These are phyloP conservation scores for Pseudorectes ferrugineus DNA, from an alignment of 2,113 vertebrate species.

Conservation along the genomic window DNA sequence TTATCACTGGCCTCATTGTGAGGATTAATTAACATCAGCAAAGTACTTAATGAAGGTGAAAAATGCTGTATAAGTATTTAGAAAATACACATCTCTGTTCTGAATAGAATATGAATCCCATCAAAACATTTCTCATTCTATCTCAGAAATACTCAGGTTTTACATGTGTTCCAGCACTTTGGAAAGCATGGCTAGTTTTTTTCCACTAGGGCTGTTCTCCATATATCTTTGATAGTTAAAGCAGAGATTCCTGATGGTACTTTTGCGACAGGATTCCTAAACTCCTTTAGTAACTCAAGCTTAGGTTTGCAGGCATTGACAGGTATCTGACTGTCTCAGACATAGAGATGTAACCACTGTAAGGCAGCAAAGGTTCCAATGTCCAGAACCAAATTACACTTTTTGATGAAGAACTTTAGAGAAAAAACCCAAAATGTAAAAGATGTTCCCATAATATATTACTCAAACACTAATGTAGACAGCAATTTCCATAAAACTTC, in stretches of 20 bases:
- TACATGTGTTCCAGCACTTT: neutral
- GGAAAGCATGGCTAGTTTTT: neutral
- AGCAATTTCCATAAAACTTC: neutral
- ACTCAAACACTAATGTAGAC: neutral
- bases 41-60: conserved; percentile 17
- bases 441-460: neutral
- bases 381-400: neutral
- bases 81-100: neutral
- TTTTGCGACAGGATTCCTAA: neutral
- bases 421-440: neutral
- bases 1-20: neutral
- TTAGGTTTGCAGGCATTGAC: neutral
- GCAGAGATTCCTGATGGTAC: neutral
- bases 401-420: neutral
- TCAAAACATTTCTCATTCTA: neutral
- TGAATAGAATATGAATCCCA: neutral
- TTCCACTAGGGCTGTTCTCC: neutral
- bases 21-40: conserved; percentile 1
- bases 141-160: neutral
- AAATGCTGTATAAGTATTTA: neutral
- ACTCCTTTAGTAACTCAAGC: neutral
- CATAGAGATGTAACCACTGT: neutral
- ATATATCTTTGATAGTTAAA: neutral
- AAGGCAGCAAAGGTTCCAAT: neutral
- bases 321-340: neutral